phyloP scores from a whole-genome alignment of 2,113 vertebrate genomes.

The Hippocampus mohnikei region DNA sequence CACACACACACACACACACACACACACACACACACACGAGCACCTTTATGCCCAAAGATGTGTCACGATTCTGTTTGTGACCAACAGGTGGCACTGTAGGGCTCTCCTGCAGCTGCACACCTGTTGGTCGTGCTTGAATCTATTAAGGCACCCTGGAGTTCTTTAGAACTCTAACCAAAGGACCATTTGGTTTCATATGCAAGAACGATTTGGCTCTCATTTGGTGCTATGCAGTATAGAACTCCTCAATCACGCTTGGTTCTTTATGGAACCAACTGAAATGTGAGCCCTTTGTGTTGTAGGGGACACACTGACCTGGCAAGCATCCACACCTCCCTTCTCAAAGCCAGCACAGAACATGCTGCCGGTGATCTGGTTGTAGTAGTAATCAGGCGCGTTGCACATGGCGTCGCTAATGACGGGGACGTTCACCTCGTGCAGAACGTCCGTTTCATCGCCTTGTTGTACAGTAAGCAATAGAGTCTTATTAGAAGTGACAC shows the following conservation, averaged over 20 bases:
- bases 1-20: too few species aligned
- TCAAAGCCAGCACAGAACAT: slow-evolving; percentile 91
- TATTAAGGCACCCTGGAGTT: neutral
- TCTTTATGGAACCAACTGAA: neutral
- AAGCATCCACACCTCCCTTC: slow-evolving; percentile 84
- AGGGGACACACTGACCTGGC: slow-evolving; percentile 75
- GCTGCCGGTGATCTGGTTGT: slow-evolving; percentile 84
- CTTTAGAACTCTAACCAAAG: neutral
- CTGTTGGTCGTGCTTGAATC: too few species aligned
- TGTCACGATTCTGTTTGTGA: too few species aligned
- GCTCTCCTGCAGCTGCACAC: too few species aligned
- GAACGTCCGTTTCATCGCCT: slow-evolving; percentile 80
- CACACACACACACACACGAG: too few species aligned
- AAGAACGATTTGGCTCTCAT: neutral
- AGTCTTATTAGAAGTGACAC: neutral
- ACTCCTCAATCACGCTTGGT: neutral
- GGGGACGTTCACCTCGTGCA: slow-evolving; percentile 83
- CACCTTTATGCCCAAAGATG: too few species aligned
- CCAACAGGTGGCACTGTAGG: too few species aligned
- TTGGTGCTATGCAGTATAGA: neutral
- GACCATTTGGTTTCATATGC: too few species aligned
- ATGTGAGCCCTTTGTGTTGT: neutral
- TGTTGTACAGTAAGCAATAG: neutral
- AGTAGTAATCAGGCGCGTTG: slow-evolving; percentile 83
- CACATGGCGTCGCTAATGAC: slow-evolving; percentile 83